Evolutionary conservation across 2,888 invertebrate species (phyloP), one percentile per base, ranked within the genome.

Genomic region (Icerya purchasi): DNA sequence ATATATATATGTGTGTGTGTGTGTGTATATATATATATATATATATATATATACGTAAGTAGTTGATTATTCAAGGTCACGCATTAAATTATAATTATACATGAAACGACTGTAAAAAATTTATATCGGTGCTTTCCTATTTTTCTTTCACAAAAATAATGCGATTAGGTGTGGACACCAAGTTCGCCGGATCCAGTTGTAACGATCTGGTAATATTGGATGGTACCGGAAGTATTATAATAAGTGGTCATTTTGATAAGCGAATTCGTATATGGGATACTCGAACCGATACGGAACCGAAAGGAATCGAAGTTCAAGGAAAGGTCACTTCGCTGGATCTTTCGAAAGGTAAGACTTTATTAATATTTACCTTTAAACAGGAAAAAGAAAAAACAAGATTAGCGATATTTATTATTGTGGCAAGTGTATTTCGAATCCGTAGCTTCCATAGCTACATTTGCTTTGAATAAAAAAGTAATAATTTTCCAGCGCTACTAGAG

Each of bases 221-320:
- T 70, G 83, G 86, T 62, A 79, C 84, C 14, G 89, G 88, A 51
- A 83, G 88, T 20, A 86, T 87, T 58, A 87, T 97, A 67, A 90
- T 97, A 68, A 94, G 94, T 68, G 96, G 96, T 22, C 98, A 99
- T 75, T 96, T 89, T 73, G 98, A 99, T 76, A 94, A 93, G 73
- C 84, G 85, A 69, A 86, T 98, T 67, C 80, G 96, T 58, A 90
- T 98, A 73, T 98, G 96, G 96, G 98, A 99, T 73, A 84, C 86
- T 63, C 79, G 97, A 67, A 81, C 85, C 19, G 91, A 93, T 68
- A 81, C 82, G 68, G 82, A 83, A 65, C 81, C 83, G 63, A 71
- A 70, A 58, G 89, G 92, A 73, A 86, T 93, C 64, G 73, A 83
- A 65, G 78, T 97, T 63, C 88, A 89, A 71, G 94, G 92, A 61